A percentile compares a stretch with the other conserved stretches of the same genome.
Conservation (phyloP, 2,888 invertebrate genomes). For the Lacanobia wlatinum region DNA sequence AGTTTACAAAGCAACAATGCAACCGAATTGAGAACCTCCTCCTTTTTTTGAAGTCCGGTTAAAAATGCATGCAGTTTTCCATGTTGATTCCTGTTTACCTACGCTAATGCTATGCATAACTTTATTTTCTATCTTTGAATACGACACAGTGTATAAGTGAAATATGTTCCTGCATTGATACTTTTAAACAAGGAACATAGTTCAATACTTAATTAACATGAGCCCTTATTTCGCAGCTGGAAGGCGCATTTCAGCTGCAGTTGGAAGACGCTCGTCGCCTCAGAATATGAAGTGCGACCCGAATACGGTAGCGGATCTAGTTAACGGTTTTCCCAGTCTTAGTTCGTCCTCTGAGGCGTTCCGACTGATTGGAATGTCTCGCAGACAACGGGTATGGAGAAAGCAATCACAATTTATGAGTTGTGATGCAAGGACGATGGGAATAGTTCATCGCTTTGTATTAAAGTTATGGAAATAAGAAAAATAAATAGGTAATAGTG, state of each 20-base stretch:
- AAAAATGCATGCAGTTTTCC: conserved; percentile 6
- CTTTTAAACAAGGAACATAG: neutral
- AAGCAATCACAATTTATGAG: conserved; percentile 82
- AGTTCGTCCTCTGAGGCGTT: conserved; percentile 73
- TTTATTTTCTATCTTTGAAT: neutral
- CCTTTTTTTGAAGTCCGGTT: too few species aligned
- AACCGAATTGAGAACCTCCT: too few species aligned
- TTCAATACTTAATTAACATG: conserved; percentile 41
- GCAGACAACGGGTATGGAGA: conserved; percentile 77
- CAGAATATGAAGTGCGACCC: conserved; percentile 70
- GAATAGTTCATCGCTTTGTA: conserved; percentile 45
- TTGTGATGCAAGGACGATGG: conserved; percentile 66
- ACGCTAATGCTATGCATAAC: neutral
- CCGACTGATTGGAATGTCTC: conserved; percentile 79
- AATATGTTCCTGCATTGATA: neutral
- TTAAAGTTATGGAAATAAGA: conserved; percentile 10
- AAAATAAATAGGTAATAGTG: neutral
- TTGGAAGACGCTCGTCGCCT: conserved; percentile 61
- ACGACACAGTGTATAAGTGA: neutral
- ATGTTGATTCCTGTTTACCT: neutral
- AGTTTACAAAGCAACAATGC: too few species aligned
- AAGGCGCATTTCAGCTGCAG: conserved; percentile 52
- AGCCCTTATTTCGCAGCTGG: conserved; percentile 57
- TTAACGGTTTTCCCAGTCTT: conserved; percentile 75
- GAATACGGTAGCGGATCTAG: conserved; percentile 73